Evolutionary conservation across 2,888 invertebrate genomes (phyloP), one percentile per base, ranked within the genome.

Genomic region (Meiosimyza decipiens): DNA sequence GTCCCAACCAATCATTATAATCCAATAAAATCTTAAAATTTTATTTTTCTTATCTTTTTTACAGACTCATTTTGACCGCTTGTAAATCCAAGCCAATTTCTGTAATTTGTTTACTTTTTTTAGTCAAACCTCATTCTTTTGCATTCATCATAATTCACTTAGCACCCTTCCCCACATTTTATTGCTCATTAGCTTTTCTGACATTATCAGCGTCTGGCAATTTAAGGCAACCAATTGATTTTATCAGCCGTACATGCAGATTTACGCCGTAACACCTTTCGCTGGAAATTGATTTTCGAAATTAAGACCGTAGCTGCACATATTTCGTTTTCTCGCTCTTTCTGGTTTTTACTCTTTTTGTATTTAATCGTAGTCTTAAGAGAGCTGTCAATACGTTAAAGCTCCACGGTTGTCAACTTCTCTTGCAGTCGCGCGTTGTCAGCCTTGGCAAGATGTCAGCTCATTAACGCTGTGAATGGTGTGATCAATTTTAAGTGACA

Each of bases 251-350:
- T 77, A 80, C 80, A 74, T 77, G 74, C 57, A 76, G 78, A 80
- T 81, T 81, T 80, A 81, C 81, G 77, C 81, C 74, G 77, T 76
- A 78, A 78, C 82, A 80, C 80, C 80, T 79, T 80, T 77, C 5
- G 15, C 47, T 18, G 33, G 15, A 18, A 54, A 62, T 62, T 22
- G 62, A 47, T 22, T 22, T 62, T 52, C 22, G 28, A 28, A 51
- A 51, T 49, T 15, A 47, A 28, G 50, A 33, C 28, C 28, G 16
- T 12, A 57, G 9, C 57, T 28, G 18, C 12, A 47, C 18, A 55
- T 7, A 7, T 16, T 55, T 18, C 67, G 18, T 13, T 47, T 15
- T 57, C 6, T 22, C 47, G 7, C 33, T 66, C n/a, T 16, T 6
- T 33, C 18, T 57, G 11, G 7, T 9, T 22, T 18, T 16, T 16